Evolutionary conservation across 2,797 vertebrate species (phyloP).

Genomic region (Synaphobranchus kaupii): DNA sequence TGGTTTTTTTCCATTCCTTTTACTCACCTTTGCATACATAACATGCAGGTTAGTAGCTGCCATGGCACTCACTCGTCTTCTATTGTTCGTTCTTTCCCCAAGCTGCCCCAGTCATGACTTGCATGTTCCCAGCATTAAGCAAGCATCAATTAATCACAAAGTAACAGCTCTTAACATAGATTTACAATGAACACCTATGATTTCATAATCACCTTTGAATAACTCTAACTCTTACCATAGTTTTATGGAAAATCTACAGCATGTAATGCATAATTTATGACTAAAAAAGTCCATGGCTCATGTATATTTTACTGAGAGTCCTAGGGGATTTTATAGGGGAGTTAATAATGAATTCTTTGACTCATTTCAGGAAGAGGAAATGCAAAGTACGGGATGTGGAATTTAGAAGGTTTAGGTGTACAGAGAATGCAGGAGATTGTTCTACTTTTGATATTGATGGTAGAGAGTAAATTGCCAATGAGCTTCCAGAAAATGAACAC

Average conservation of each 20-base stretch:
- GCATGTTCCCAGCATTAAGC: neutral
- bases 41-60: too few relatives aligned
- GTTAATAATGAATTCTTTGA: neutral
- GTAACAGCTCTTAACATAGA: neutral
- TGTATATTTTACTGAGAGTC: constrained; percentile 5
- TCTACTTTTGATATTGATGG: neutral
- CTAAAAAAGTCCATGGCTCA: neutral
- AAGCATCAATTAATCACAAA: neutral
- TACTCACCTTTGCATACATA: neutral
- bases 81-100: neutral
- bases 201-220: neutral
- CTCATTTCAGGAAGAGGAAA: neutral
- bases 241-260: neutral
- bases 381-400: neutral
- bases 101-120: neutral
- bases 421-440: neutral
- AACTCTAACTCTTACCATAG: neutral
- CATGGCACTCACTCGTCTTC: neutral
- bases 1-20: neutral
- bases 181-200: neutral
- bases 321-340: neutral
- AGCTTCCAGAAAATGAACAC: neutral
- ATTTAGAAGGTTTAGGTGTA: neutral
- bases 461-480: neutral
- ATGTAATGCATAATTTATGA: neutral